Percentiles rank a stretch among this genome's conserved stretches.
Evolutionary conservation across 2,888 invertebrate species (phyloP).

Genomic region (Orthonevra nobilis): DNA sequence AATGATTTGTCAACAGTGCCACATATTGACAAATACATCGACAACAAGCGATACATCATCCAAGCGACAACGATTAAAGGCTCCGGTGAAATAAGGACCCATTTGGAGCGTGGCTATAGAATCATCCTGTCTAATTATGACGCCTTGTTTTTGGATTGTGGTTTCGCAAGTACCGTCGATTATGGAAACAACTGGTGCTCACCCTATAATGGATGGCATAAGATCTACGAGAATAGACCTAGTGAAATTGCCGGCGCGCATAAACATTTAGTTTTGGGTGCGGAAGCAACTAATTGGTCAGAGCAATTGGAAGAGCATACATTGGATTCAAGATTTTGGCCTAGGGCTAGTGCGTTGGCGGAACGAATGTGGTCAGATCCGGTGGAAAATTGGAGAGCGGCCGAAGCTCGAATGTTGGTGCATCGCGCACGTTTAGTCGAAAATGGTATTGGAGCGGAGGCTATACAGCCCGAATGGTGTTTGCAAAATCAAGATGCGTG

Average conservation of each 20-base stretch:
- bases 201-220: slow-evolving; percentile 92
- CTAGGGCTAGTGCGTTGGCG: slow-evolving; percentile 88
- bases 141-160: slow-evolving; percentile 90
- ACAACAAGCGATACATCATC: slow-evolving; percentile 87
- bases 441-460: slow-evolving; percentile 84
- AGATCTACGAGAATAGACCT: slow-evolving; percentile 88
- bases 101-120: slow-evolving; percentile 84
- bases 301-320: slow-evolving; percentile 86
- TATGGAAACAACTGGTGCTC: slow-evolving; percentile 90
- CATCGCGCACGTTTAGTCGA: slow-evolving; percentile 84
- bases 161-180: slow-evolving; percentile 88
- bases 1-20: slow-evolving; percentile 85
- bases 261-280: slow-evolving; percentile 82
- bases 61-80: slow-evolving; percentile 90
- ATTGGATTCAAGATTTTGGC: slow-evolving; percentile 87
- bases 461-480: slow-evolving; percentile 91
- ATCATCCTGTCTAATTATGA: slow-evolving; percentile 91
- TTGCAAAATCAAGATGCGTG: slow-evolving; percentile 87
- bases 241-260: slow-evolving; percentile 81
- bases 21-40: slow-evolving; percentile 83
- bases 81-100: slow-evolving; percentile 79
- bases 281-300: slow-evolving; percentile 89
- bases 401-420: slow-evolving; percentile 85
- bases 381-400: slow-evolving; percentile 83
- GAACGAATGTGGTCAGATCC: slow-evolving; percentile 90